Evolutionary conservation across 2,888 invertebrate genomes (phyloP).

Genomic region (Antheraea assamensis): DNA sequence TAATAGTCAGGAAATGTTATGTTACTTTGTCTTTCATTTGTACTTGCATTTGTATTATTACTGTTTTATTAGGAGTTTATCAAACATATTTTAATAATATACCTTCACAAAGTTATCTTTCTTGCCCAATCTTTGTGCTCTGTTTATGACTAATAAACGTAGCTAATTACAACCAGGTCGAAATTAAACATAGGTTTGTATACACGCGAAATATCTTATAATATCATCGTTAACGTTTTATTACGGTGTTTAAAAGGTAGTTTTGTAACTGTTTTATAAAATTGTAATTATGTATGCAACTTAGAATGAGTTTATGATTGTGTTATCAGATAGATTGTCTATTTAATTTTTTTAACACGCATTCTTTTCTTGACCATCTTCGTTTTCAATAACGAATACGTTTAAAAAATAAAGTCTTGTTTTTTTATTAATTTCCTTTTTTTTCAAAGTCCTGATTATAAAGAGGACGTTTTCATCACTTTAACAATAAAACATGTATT

Average conservation of each 20-base stretch:
- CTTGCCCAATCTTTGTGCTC: constrained; percentile 5
- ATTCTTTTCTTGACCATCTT: neutral
- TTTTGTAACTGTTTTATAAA: neutral
- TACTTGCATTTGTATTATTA: neutral
- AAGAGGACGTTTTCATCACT: too few species aligned
- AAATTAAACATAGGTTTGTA: constrained; percentile 10
- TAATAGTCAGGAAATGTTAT: neutral
- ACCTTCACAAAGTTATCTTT: neutral
- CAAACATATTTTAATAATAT: constrained; percentile 3
- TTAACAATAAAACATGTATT: too few species aligned
- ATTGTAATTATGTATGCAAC: neutral
- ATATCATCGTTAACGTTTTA: neutral
- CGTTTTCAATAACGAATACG: neutral
- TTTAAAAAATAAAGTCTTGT: neutral
- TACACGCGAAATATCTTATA: neutral
- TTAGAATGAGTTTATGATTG: neutral
- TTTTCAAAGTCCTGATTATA: too few species aligned
- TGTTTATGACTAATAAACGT: constrained; percentile 19
- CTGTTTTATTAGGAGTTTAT: neutral
- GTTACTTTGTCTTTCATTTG: neutral
- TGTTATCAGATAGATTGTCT: neutral
- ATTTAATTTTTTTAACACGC: neutral
- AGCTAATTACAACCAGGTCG: constrained; percentile 20
- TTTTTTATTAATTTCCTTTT: neutral
- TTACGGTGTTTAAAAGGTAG: neutral